These are phyloP conservation scores for Myripristis murdjan DNA, from an alignment of 2,797 vertebrate genomes.

Conservation along the genomic window DNA sequence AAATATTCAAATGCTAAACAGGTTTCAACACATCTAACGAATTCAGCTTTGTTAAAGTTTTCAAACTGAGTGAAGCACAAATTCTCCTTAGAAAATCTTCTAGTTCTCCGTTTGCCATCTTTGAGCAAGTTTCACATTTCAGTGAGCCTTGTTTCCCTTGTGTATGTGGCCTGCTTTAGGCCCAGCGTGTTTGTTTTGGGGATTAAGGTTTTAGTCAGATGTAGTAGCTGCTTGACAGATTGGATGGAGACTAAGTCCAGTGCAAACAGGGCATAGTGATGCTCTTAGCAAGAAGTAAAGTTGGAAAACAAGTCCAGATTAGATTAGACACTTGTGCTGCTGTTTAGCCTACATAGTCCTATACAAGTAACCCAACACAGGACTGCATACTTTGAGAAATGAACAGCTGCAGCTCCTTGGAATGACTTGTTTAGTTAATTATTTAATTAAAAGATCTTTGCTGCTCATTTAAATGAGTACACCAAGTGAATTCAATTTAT, in stretches of 20 bases:
- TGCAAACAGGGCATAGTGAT: conserved; percentile 43
- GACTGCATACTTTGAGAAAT: too few species aligned
- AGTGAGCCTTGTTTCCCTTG: not conserved
- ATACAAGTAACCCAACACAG: not conserved
- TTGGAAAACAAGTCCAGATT: conserved; percentile 44
- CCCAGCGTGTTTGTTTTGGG: conserved; percentile 41
- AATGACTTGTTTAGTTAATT: not conserved
- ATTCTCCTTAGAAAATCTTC: too few species aligned
- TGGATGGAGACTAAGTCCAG: conserved; percentile 33
- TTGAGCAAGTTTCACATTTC: not conserved
- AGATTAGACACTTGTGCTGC: conserved; percentile 8
- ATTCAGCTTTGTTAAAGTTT: too few species aligned
- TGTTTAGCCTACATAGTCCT: conserved; percentile 27
- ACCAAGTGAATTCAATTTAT: not conserved
- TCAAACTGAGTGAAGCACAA: too few species aligned
- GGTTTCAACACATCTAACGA: too few species aligned
- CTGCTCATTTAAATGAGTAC: not conserved
- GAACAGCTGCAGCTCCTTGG: too few species aligned
- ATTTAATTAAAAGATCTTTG: not conserved
- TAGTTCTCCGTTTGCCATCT: too few species aligned
- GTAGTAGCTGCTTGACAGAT: conserved; percentile 15
- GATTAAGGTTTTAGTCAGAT: conserved; percentile 42
- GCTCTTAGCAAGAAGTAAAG: conserved; percentile 23
- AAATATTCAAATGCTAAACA: too few species aligned
- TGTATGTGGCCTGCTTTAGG: not conserved